Evolutionary conservation across 2,888 invertebrate species (phyloP), one percentile per base, ranked within the genome.

Genomic region (Meliscaeva auricollis): DNA sequence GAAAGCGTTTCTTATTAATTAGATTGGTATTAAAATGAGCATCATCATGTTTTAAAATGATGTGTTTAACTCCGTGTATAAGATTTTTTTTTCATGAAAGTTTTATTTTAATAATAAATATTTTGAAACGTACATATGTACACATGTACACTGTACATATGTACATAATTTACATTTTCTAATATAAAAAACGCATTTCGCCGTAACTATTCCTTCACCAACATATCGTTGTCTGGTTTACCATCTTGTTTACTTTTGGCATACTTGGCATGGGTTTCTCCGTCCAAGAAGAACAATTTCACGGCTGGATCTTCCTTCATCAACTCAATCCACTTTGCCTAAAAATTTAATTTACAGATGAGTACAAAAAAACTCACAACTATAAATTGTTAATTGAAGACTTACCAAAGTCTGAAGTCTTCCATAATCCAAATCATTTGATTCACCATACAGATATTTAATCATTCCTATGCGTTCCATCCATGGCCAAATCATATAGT

Each of bases 401-500:
- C 48, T 73, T 80, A 96, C 96, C 94, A 96, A 90, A 90, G 93
- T 91, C 58, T 93, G 93, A 89, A 95, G 95, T 90, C 94, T 94
- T 32, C 94, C 93, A 79, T 93, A 93, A 62, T 95, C 95, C 90
- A 96, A 93, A 78, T 93, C 92, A 91, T 94, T 95, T 64, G 94
- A 94, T 50, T 94, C 93, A 68, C 94, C 94, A 2, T 90, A 66
- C 58, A 95, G 89, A 17, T 95, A 90, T 89, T 93, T 93, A 0
- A 96, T 92, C 41, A 96, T 87, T n/a, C 89, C 79, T 5, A 90
- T 85, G 26, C 92, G 90, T 90, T 97, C 97, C 89, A 96, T 94
- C 95, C 96, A 97, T 1, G 97, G 97, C 96, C 96, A 97, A 87
- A 97, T 94, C 93, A 97, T 96, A 88, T 95, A 95, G 90, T 97